These are phyloP conservation scores for Campylorhamphus procurvoides DNA, from an alignment of 2,113 vertebrate genomes.

Conservation along the genomic window DNA sequence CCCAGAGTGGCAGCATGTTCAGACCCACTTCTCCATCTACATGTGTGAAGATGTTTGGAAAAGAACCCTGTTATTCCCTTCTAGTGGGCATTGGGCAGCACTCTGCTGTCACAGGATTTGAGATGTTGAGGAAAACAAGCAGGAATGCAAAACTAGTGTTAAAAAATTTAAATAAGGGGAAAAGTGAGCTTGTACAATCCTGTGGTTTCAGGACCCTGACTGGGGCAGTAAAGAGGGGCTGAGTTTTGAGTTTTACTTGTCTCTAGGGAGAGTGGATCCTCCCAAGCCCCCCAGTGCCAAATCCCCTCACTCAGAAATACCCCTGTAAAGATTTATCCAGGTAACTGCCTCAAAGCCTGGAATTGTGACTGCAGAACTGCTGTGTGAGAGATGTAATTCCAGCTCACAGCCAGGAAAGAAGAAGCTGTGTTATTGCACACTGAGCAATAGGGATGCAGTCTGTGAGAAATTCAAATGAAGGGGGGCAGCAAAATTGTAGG, in stretches of 20 bases:
- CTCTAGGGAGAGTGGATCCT: neutral
- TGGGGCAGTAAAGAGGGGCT: neutral
- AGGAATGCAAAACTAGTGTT: neutral
- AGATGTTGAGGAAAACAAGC: neutral
- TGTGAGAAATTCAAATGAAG: neutral
- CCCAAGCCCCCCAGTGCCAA: neutral
- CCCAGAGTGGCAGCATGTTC: neutral
- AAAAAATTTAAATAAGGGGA: rapidly evolving
- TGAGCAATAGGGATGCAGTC: neutral
- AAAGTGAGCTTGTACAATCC: rapidly evolving
- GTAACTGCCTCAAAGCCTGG: neutral
- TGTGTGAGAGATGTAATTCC: neutral
- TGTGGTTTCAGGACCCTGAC: neutral
- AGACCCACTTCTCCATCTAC: neutral
- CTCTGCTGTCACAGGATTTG: neutral
- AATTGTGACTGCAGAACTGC: neutral
- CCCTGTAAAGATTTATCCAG: neutral
- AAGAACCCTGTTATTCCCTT: neutral
- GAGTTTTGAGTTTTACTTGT: neutral
- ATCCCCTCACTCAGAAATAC: neutral
- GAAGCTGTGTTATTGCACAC: neutral
- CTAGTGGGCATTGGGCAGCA: neutral
- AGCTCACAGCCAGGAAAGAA: neutral
- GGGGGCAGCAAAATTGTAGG: neutral
- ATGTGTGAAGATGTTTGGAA: neutral